Base-by-base conservation (phyloP, 2,797 vertebrate species). In the Nothura maculosa region DNA sequence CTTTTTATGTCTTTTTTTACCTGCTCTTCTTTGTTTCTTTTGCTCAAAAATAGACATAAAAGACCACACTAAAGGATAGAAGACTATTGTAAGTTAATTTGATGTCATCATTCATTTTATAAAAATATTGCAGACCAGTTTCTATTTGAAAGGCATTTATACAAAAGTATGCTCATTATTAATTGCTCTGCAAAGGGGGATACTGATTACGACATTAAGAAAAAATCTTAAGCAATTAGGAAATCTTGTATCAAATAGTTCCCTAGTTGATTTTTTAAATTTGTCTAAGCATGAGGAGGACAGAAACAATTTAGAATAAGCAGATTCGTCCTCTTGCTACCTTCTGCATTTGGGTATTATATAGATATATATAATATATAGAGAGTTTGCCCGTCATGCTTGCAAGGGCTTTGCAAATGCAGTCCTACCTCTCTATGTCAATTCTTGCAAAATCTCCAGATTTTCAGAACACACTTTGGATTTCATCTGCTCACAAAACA, bases 131-230 rank as follows among this genome's bases (percentile, higher is more conserved):
- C 17, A 81, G 10, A 64, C 32, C 6, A 40, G 77, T 89, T 93
- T 75, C 38, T 84, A 73, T 84, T 91, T 22, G 21, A 94, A 95
- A 94, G 95, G 27, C 86, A 85, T 90, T 96, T 89, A 82, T 96
- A 61, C 69, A 85, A 61, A 15, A 42, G 5, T 5, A 40, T 24
- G 30, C 42, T 94, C 68, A 91, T 34, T 47, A 47, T 47, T 80
- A 75, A 64, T 62, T 19, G 34, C 81, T 85, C 67, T 91, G 85
- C 55, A 6, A 67, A 85, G 47, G 67, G 67, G 81, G 27, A 74
- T 22, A 67, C 1, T 10, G 87, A 89, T 42, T 13, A 85, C 91
- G 93, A 73, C 36, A 89, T 54, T n/a, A n/a, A n/a, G n/a, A n/a
- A n/a, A n/a, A n/a, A n/a, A n/a, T n/a, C n/a, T n/a, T n/a, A 30